Percentiles rank a stretch among this genome's conserved stretches.
Evolutionary conservation across 2,113 vertebrate genomes (phyloP).

Genomic region (Corynorhinus townsendii): DNA sequence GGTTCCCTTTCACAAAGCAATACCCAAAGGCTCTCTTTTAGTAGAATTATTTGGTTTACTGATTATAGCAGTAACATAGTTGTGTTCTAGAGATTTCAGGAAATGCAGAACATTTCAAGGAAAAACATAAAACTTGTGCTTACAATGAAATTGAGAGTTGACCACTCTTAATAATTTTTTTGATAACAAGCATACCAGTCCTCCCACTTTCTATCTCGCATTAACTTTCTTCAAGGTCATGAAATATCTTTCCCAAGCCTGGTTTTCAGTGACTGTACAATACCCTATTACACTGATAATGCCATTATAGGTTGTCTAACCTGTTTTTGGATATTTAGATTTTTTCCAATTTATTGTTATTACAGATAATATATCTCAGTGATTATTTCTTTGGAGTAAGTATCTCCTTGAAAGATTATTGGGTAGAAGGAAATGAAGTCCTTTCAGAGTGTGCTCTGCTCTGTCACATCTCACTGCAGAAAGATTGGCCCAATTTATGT

Average conservation of each 20-base stretch:
- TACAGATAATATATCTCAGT: background rate
- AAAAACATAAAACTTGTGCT: background rate
- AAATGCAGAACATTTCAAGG: background rate
- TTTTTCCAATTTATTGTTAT: background rate
- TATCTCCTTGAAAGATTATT: background rate
- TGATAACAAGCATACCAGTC: background rate
- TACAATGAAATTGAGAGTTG: background rate
- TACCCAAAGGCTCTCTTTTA: background rate
- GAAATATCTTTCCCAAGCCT: background rate
- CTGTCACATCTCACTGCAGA: background rate
- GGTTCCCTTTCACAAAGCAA: background rate
- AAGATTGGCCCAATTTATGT: background rate
- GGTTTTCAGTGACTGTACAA: background rate
- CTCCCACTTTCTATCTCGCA: background rate
- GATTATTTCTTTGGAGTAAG: background rate
- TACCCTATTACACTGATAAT: background rate
- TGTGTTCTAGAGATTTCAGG: background rate
- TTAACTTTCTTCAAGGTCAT: background rate
- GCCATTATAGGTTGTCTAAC: background rate
- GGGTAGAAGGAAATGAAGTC: background rate
- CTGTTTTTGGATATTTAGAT: background rate
- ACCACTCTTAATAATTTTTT: background rate
- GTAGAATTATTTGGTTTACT: background rate
- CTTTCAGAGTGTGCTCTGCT: background rate
- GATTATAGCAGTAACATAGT: background rate